These are phyloP conservation scores for Euphysa ruthae DNA, from an alignment of 30 jellyfish, hydroid and myxozoan genomes.

Conservation along the genomic window DNA sequence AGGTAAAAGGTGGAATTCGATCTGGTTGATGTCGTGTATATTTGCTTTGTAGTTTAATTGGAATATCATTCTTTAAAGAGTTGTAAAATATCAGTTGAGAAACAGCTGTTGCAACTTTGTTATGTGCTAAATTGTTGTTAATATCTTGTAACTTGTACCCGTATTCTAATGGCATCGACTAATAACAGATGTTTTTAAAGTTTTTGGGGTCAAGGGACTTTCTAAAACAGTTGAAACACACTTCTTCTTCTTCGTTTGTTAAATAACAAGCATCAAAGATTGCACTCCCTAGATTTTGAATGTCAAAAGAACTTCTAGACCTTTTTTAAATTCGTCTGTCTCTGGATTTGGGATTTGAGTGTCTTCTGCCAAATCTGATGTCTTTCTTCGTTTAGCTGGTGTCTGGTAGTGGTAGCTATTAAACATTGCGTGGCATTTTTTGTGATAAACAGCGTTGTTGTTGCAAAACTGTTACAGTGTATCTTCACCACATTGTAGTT, in stretches of 20 bases:
- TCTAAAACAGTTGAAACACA: neutral
- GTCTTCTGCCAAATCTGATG: neutral
- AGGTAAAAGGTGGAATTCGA: neutral
- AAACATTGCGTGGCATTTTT: neutral
- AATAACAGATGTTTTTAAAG: neutral
- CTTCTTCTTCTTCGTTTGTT: neutral
- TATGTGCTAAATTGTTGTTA: neutral
- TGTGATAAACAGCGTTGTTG: neutral
- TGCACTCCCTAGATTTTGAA: neutral
- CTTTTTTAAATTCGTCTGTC: neutral
- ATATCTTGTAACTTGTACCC: neutral
- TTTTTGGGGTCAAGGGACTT: neutral
- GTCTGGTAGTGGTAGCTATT: neutral
- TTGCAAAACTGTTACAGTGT: neutral
- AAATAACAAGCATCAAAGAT: neutral
- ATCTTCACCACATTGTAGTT: too few relatives aligned
- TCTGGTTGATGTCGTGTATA: neutral
- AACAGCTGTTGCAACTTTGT: neutral
- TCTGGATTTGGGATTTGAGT: neutral
- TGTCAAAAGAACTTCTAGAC: neutral
- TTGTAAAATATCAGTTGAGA: neutral
- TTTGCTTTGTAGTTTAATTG: neutral
- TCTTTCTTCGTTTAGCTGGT: neutral
- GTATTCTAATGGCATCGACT: too few relatives aligned
- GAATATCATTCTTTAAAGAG: neutral